phyloP scores from a whole-genome alignment of 2,888 invertebrate species.

The Lagria hirta region DNA sequence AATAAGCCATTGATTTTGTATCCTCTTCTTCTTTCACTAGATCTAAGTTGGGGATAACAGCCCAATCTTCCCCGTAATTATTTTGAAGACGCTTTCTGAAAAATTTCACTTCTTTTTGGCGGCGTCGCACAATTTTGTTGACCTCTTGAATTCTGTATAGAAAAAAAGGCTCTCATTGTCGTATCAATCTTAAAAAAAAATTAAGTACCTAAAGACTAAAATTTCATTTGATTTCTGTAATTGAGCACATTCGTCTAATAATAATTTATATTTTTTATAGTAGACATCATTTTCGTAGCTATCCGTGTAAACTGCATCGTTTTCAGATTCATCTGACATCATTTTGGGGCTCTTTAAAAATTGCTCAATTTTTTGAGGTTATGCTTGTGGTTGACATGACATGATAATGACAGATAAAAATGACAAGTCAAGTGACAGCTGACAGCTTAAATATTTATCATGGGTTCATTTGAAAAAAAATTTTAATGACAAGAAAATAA shows the following conservation, averaged over 20 bases:
- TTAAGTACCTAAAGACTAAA: conserved; percentile 62
- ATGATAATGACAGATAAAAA: too few relatives aligned
- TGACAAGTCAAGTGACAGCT: too few relatives aligned
- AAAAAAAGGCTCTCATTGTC: conserved; percentile 2
- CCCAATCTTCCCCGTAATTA: conserved; percentile 69
- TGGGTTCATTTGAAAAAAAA: too few relatives aligned
- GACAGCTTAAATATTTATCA: too few relatives aligned
- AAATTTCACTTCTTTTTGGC: conserved; percentile 69
- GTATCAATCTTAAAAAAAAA: conserved; percentile 2
- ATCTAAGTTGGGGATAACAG: conserved; percentile 46
- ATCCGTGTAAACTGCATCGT: conserved; percentile 56
- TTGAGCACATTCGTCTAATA: conserved; percentile 73
- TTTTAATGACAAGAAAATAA: too few relatives aligned
- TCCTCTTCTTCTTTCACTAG: conserved; percentile 57
- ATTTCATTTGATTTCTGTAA: conserved; percentile 77
- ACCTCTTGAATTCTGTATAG: conserved; percentile 70
- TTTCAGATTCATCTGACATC: conserved; percentile 65
- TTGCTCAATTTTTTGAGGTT: too few relatives aligned
- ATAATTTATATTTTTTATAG: conserved; percentile 71
- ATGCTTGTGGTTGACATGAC: too few relatives aligned
- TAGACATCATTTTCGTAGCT: conserved; percentile 66
- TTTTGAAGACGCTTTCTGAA: conserved; percentile 68
- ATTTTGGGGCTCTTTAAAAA: too few relatives aligned
- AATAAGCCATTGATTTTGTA: conserved; percentile 48
- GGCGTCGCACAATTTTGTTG: conserved; percentile 67